These are phyloP conservation scores for Notodonta ziczac DNA, from an alignment of 2,888 invertebrate genomes.

Conservation along the genomic window DNA sequence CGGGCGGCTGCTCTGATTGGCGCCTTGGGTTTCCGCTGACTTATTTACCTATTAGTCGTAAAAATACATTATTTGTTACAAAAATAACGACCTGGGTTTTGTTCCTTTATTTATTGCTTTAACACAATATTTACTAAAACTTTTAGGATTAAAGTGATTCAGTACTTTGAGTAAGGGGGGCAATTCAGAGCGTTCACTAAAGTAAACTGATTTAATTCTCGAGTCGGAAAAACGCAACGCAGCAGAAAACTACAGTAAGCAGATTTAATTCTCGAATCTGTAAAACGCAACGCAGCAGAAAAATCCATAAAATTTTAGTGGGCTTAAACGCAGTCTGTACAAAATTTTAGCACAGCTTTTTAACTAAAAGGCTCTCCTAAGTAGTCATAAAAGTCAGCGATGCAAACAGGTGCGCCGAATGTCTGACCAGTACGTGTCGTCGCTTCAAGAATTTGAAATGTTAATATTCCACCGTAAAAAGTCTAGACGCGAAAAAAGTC, in stretches of 20 bases:
- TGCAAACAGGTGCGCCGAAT: slow-evolving; percentile 23
- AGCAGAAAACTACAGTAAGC: slow-evolving; percentile 2
- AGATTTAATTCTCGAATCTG: neutral
- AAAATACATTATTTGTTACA: slow-evolving; percentile 12
- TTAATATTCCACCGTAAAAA: slow-evolving; percentile 41
- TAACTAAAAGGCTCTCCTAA: slow-evolving; percentile 18
- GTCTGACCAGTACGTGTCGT: slow-evolving; percentile 28
- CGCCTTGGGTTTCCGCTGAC: slow-evolving; percentile 51
- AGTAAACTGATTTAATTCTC: too few relatives aligned
- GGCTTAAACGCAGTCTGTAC: slow-evolving; percentile 3
- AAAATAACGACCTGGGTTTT: neutral
- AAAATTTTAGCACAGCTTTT: slow-evolving; percentile 23
- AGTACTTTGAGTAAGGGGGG: too few relatives aligned
- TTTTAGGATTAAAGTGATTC: too few relatives aligned
- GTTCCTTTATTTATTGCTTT: neutral
- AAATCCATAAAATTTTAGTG: slow-evolving; percentile 14
- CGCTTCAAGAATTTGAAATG: slow-evolving; percentile 39
- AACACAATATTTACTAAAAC: neutral
- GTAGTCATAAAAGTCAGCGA: slow-evolving; percentile 22
- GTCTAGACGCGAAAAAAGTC: slow-evolving; percentile 55
- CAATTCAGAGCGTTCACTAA: too few relatives aligned
- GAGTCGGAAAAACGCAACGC: neutral
- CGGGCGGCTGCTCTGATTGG: slow-evolving; percentile 56
- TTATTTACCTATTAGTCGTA: slow-evolving; percentile 34
- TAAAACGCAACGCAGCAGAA: neutral